Evolutionary conservation across 2,888 invertebrate species (phyloP).

Genomic region (Diplazon laetatorius): DNA sequence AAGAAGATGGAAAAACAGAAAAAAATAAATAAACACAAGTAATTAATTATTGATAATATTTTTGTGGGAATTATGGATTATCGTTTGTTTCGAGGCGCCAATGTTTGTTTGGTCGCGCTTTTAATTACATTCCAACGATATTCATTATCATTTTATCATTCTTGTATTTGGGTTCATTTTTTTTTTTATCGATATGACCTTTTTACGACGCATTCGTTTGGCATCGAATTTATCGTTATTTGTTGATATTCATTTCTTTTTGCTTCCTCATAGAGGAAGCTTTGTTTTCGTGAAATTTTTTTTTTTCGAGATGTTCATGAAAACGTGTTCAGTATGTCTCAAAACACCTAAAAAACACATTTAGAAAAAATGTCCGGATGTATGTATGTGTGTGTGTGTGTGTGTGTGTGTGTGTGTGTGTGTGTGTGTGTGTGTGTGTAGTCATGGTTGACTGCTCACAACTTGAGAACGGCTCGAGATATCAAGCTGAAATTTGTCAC

Average conservation of each 20-base stretch:
- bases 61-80: neutral
- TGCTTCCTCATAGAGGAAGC: too few relatives aligned
- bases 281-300: neutral
- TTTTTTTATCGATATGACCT: slow-evolving; percentile 1
- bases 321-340: too few relatives aligned
- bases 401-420: too few relatives aligned
- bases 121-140: neutral
- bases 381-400: too few relatives aligned
- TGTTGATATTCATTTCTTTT: neutral
- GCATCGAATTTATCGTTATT: neutral
- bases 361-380: too few relatives aligned
- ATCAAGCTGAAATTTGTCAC: too few relatives aligned
- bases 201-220: neutral
- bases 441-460: too few relatives aligned
- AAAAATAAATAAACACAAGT: neutral
- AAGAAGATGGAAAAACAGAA: too few relatives aligned
- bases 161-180: neutral
- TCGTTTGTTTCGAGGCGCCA: neutral
- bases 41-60: neutral
- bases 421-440: too few relatives aligned
- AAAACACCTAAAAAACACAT: too few relatives aligned
- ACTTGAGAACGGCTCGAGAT: too few relatives aligned
- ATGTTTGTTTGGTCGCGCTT: neutral
- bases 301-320: too few relatives aligned
- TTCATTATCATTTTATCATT: neutral